Evolutionary conservation across 2,888 invertebrate species (phyloP).

Genomic region (Polydrusus tereticollis): DNA sequence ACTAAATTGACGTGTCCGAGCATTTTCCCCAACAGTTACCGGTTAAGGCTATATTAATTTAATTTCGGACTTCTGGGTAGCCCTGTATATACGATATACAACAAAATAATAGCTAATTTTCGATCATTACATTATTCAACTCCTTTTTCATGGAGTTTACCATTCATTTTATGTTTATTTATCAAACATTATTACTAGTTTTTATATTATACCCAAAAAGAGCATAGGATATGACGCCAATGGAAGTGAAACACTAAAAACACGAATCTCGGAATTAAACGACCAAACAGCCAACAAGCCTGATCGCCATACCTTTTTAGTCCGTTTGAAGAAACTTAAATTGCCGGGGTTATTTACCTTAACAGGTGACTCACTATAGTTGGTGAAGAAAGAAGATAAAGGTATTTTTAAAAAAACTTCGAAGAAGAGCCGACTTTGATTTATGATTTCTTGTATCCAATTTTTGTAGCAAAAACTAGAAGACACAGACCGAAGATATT

Average conservation of each 20-base stretch:
- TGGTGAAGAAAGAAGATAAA: not conserved
- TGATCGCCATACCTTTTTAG: constrained; percentile 27
- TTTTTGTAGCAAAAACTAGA: not conserved
- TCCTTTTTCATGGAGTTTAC: too few relatives aligned
- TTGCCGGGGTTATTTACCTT: constrained; percentile 31
- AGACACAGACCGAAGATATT: too few relatives aligned
- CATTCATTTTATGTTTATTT: too few relatives aligned
- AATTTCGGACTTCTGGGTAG: too few relatives aligned
- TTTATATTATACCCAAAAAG: not conserved
- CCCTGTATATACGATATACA: too few relatives aligned
- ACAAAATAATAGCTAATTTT: too few relatives aligned
- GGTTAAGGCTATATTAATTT: too few relatives aligned
- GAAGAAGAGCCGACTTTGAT: not conserved
- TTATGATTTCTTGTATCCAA: not conserved
- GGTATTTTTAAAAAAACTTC: not conserved
- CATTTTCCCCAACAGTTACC: too few relatives aligned
- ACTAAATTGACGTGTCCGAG: too few relatives aligned
- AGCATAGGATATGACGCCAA: not conserved
- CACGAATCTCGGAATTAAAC: not conserved
- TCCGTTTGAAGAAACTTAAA: constrained; percentile 25
- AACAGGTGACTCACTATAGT: constrained; percentile 32
- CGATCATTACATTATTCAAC: too few relatives aligned
- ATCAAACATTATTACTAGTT: too few relatives aligned
- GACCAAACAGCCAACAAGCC: not conserved
- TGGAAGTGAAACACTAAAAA: constrained; percentile 3